Evolutionary conservation across 2,888 invertebrate genomes (phyloP).

Genomic region (Itoplectis maculator): DNA sequence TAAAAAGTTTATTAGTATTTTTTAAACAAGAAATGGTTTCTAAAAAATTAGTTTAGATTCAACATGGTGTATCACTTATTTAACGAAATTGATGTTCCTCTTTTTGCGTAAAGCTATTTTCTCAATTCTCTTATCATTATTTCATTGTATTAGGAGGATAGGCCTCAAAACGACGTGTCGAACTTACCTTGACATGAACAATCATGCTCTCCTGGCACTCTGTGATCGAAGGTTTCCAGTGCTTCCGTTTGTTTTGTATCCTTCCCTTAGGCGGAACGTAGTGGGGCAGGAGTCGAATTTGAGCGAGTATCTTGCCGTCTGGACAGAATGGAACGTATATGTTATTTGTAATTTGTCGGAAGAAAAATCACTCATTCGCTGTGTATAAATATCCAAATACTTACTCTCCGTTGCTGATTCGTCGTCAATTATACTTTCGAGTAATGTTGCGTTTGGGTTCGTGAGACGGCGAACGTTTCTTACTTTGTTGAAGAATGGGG

Average conservation of each 20-base stretch:
- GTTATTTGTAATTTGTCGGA: not conserved
- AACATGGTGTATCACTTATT: not conserved
- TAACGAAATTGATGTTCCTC: not conserved
- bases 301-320: conserved; percentile 4
- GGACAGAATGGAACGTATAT: not conserved
- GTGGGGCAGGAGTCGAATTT: conserved; percentile 6
- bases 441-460: conserved; percentile 10
- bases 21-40: not conserved
- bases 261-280: conserved; percentile 10
- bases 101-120: no score
- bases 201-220: conserved; percentile 10
- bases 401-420: conserved; percentile 16
- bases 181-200: conserved; percentile 10
- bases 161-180: not conserved
- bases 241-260: conserved; percentile 1
- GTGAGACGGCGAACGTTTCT: conserved; percentile 11
- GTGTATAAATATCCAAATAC: conserved; percentile 6
- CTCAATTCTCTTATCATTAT: no score
- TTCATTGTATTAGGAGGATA: not conserved
- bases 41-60: not conserved
- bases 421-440: conserved; percentile 15
- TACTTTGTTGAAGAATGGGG: not conserved
- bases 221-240: conserved; percentile 15
- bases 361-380: not conserved
- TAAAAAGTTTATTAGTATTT: not conserved